Base-by-base conservation (phyloP, 1,140 invertebrate genomes). In the Tetragonula clypearis region DNA sequence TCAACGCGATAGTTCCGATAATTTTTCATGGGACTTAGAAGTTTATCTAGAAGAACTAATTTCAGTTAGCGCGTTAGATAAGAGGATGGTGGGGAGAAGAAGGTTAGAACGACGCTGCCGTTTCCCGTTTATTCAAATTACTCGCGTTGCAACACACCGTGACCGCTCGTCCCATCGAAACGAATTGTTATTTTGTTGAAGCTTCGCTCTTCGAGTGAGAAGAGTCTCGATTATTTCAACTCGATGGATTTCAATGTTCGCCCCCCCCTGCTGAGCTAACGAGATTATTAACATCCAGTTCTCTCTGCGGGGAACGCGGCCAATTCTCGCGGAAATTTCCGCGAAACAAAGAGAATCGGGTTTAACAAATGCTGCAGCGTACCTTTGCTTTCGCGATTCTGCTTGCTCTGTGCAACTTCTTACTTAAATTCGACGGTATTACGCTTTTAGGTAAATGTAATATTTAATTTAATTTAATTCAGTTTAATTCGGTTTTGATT, bases 181-280 rank as follows among this genome's bases (percentile, higher is more conserved):
- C 60, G 75, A 65, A 78, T 78, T 78, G 75, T 78, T 78, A 78
- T 78, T 78, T 78, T 65, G 75, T 65, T 65, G 41, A 65, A 78
- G 60, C 60, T 66, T 2, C 8, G 26, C 23, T 14, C 23, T 14
- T 1, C 26, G 15, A 53, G n/a, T 1, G 23, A 17, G n/a, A 21
- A 15, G 56, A 17, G 17, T n/a, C 75, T 65, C 60, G 58, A 78
- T 78, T 78, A 78, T 78, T 78, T 78, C 75, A 60, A 26, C 75
- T 65, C 75, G 75, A 78, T 78, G 75, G 41, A 65, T 78, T 26
- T 78, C 58, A 78, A 65, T 65, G 75, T 65, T 60, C 19, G 60
- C 23, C 14, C 12, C n/a, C 14, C 11, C 60, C 23, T 23, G 30
- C 56, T 12, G 58, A 6, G 60, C 56, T 49, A 62, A 66, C 75